Evolutionary conservation across 1,140 invertebrate species (phyloP), one percentile per base, ranked within the genome.

Genomic region (Dendrolimus punctatus): DNA sequence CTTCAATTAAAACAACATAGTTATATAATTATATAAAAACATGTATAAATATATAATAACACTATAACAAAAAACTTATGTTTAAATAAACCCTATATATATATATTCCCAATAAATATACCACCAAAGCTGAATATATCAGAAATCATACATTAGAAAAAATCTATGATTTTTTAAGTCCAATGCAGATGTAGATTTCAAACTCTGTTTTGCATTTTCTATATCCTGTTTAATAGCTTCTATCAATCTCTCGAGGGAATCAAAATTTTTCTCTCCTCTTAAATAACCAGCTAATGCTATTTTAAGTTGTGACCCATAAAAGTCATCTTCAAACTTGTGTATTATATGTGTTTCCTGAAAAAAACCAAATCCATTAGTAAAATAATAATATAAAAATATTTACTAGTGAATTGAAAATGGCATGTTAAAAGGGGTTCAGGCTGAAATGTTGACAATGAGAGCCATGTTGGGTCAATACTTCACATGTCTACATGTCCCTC

Each of bases 311-410:
- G 91, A 89, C 5, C 94, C 96, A 87, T 99, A 99, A 68, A 99
- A 96, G 87, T 99, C 96, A 41, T 90, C 74, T 9, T 92, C 87
- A 79, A 96, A 98, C 61, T 92, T 88, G 68, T 98, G 92, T 50
- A 99, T 83, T 40, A 99, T 92, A 76, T 99, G 96, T 0, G 96
- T 94, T 90, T 99, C 95, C 93, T 94, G 76, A 10, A 90, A 89
- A 62, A n/a, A 45, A 51, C 6, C 8, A 38, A 47, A 37, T 37
- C 6, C 0, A 46, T 46, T 7, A n/a, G 36, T n/a, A 10, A 46
- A 7, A 6, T 46, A n/a, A n/a, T 8, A 46, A n/a, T 23, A 5
- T 10, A n/a, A 9, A 46, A 46, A 46, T 10, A 10, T 46, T 46
- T 10, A 46, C 8, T 46, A 8, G 8, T 46, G 4, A 46, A 10